These are phyloP conservation scores for Furcula furcula DNA, from an alignment of 2,888 invertebrate genomes.

Conservation along the genomic window DNA sequence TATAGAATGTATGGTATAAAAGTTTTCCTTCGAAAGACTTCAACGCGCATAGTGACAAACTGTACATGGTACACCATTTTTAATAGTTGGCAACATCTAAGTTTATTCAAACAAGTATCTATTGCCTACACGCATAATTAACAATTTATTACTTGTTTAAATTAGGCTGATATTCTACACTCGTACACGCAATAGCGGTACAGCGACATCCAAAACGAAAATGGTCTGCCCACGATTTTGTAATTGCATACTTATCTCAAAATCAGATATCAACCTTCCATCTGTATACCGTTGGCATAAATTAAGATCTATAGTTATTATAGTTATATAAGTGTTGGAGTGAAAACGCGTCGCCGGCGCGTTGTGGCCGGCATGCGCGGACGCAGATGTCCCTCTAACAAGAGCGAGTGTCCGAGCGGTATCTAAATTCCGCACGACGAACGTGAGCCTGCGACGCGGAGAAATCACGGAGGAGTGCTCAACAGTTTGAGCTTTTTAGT, in stretches of 20 bases:
- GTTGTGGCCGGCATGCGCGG: slow-evolving; percentile 38
- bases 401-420: slow-evolving; percentile 63
- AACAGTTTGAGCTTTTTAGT: slow-evolving; percentile 45
- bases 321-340: slow-evolving; percentile 35
- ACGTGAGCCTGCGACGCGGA: slow-evolving; percentile 49
- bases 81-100: too few relatives aligned
- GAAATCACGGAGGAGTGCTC: slow-evolving; percentile 52
- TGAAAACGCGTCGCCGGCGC: slow-evolving; percentile 43
- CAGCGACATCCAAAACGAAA: not conserved
- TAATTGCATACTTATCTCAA: slow-evolving; percentile 13
- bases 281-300: slow-evolving; percentile 14
- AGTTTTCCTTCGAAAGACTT: too few relatives aligned
- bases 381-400: slow-evolving; percentile 61
- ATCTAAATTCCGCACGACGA: slow-evolving; percentile 63
- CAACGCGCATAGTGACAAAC: too few relatives aligned
- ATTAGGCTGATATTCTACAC: too few relatives aligned
- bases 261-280: slow-evolving; percentile 8
- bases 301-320: slow-evolving; percentile 20
- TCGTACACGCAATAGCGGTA: too few relatives aligned
- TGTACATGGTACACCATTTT: too few relatives aligned
- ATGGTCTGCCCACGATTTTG: slow-evolving; percentile 4
- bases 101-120: too few relatives aligned
- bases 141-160: too few relatives aligned
- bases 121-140: too few relatives aligned
- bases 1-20: too few relatives aligned